Evolutionary conservation across 2,888 invertebrate species (phyloP).

Genomic region (Laothoe populi): DNA sequence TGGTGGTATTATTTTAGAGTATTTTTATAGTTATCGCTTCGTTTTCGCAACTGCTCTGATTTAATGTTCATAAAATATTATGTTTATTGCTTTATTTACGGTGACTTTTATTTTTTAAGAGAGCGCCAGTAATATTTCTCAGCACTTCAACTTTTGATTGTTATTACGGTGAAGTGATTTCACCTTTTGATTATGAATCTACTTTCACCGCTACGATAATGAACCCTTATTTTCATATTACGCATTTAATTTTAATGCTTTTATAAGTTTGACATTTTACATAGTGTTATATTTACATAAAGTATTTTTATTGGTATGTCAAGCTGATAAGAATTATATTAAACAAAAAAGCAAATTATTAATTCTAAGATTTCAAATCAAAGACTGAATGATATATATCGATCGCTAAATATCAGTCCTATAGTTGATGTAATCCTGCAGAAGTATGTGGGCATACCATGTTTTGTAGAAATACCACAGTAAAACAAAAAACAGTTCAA

Average conservation of each 20-base stretch:
- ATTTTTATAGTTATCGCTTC: slow-evolving; percentile 20
- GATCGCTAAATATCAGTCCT: neutral
- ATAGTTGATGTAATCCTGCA: neutral
- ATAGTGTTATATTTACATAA: too few relatives aligned
- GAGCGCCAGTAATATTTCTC: neutral
- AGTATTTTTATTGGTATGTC: too few relatives aligned
- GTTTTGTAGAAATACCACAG: neutral
- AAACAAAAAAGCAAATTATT: too few relatives aligned
- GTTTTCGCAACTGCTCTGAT: slow-evolving; percentile 18
- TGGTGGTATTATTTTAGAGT: slow-evolving; percentile 28
- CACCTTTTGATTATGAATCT: neutral
- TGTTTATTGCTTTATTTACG: slow-evolving; percentile 17
- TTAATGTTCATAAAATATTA: slow-evolving; percentile 13
- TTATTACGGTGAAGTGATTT: slow-evolving; percentile 2
- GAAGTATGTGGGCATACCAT: neutral
- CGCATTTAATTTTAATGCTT: neutral
- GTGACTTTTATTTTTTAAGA: neutral
- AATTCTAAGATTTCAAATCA: neutral
- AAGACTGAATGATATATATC: neutral
- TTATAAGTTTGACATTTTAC: neutral
- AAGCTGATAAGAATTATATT: too few relatives aligned
- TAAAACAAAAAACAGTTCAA: neutral
- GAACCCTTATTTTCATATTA: neutral
- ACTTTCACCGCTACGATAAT: slow-evolving; percentile 11
- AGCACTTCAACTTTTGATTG: slow-evolving; percentile 7